phyloP scores from a whole-genome alignment of 92 coral and sea anemone genomes.

The Porites rus region DNA sequence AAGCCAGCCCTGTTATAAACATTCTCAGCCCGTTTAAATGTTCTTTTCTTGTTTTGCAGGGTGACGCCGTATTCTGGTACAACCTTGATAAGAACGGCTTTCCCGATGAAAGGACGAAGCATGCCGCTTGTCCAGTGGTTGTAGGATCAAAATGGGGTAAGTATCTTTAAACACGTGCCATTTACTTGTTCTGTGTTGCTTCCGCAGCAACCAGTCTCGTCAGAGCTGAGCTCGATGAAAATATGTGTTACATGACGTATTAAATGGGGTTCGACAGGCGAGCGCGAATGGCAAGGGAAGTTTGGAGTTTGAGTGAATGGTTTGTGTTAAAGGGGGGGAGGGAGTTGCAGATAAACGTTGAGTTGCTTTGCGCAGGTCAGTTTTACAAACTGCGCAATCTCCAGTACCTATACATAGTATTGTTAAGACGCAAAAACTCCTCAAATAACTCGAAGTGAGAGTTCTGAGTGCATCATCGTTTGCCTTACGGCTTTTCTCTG shows the following conservation, averaged over 20 bases:
- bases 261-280: no score
- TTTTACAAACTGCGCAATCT: no score
- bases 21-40: no score
- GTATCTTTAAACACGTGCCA: not conserved
- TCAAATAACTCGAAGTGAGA: not conserved
- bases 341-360: no score
- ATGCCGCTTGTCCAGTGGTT: conserved; percentile 88
- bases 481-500: no score
- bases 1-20: no score
- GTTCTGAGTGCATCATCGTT: not conserved
- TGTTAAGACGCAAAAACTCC: not conserved
- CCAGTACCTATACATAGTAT: not conserved
- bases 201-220: no score
- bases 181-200: not conserved
- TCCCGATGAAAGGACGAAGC: conserved; percentile 68
- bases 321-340: not conserved
- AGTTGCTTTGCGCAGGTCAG: no score
- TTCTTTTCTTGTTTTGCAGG: conserved; percentile 37
- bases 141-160: conserved; percentile 96
- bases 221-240: no score
- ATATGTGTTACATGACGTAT: no score
- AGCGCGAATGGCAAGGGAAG: no score
- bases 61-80: conserved; percentile 89
- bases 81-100: conserved; percentile 71
- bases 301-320: not conserved